These are phyloP conservation scores for Hydractinia symbiolongicarpus DNA, from an alignment of 30 jellyfish, hydroid and myxozoan species.

Conservation along the genomic window DNA sequence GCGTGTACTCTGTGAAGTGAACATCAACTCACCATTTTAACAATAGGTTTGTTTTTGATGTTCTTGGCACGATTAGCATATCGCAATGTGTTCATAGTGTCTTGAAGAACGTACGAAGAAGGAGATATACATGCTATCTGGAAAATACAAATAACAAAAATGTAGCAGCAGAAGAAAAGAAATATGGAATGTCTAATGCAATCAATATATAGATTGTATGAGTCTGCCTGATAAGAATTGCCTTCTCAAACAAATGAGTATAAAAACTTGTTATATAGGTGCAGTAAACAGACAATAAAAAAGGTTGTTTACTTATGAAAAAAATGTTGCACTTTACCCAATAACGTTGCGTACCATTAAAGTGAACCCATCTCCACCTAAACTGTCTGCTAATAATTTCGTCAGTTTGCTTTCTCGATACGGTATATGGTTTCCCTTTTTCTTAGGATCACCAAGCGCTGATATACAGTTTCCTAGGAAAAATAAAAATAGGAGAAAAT, in stretches of 20 bases:
- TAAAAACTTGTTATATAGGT: too few species aligned
- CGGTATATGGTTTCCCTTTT: slow-evolving; percentile 82
- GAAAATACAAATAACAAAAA: background rate
- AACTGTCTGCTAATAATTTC: slow-evolving; percentile 79
- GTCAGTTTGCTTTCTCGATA: slow-evolving; percentile 95
- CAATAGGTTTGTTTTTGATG: slow-evolving; percentile 90
- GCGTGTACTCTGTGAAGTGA: too few species aligned
- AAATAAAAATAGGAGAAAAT: background rate
- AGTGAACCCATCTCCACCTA: slow-evolving; percentile 98
- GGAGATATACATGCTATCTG: slow-evolving; percentile 98
- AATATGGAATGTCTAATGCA: background rate
- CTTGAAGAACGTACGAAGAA: slow-evolving; percentile 67
- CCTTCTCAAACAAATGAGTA: too few species aligned
- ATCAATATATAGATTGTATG: background rate
- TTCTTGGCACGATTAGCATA: slow-evolving; percentile 97
- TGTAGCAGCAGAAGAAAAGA: background rate
- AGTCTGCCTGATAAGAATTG: too few species aligned
- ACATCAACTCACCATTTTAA: slow-evolving; percentile 67
- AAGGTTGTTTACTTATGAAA: too few species aligned
- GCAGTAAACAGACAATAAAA: too few species aligned
- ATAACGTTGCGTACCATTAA: slow-evolving; percentile 50
- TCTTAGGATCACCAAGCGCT: slow-evolving; percentile 90
- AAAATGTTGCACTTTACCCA: too few species aligned
- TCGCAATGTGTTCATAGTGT: slow-evolving; percentile 82
- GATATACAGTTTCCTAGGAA: slow-evolving; percentile 86